Evolutionary conservation across 2,797 vertebrate genomes (phyloP).

Genomic region (Sebastes melanostomus): DNA sequence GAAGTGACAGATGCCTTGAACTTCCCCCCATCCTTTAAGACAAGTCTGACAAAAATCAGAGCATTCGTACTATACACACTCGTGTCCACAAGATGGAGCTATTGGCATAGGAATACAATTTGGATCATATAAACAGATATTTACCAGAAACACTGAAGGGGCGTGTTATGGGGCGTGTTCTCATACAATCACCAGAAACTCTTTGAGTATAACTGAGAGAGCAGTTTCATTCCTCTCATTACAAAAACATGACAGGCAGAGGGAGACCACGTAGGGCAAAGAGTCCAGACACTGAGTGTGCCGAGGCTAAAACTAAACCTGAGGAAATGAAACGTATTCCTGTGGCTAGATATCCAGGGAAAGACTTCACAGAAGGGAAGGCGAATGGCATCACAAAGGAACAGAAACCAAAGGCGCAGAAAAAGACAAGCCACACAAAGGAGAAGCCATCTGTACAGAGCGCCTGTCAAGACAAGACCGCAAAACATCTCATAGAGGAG

Average conservation of each 20-base stretch:
- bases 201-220: background rate
- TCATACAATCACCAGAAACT: background rate
- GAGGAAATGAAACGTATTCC: background rate
- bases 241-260: conserved; percentile 37
- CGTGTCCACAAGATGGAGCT: conserved; percentile 62
- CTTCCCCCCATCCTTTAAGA: background rate
- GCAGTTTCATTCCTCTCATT: background rate
- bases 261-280: conserved; percentile 18
- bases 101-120: conserved; percentile 3
- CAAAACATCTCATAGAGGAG: background rate
- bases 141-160: background rate
- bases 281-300: background rate
- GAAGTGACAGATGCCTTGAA: background rate
- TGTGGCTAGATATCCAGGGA: background rate
- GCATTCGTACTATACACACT: background rate
- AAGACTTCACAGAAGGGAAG: background rate
- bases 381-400: background rate
- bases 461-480: background rate
- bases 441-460: background rate
- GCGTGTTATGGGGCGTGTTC: conserved; percentile 13
- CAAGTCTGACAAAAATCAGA: background rate
- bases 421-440: background rate
- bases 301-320: background rate
- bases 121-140: background rate
- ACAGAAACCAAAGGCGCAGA: conserved; percentile 15